Evolutionary conservation across 2,113 vertebrate species (phyloP).

Genomic region (Oxyura jamaicensis): DNA sequence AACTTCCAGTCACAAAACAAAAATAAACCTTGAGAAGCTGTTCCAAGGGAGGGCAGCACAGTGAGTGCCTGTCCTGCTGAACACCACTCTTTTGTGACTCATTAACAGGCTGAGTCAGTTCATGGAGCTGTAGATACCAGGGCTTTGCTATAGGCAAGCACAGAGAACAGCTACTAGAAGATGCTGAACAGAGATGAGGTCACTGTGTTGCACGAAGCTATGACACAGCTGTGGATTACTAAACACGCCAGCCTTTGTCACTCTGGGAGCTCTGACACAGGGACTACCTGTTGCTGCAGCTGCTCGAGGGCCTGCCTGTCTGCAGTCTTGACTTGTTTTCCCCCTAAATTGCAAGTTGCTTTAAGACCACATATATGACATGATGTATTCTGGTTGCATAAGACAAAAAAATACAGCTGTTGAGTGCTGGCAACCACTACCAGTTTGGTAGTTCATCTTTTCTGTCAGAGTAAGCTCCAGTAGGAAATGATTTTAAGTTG

Average conservation of each 20-base stretch:
- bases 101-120: background rate
- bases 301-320: background rate
- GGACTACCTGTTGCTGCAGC: background rate
- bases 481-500: background rate
- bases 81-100: conserved; percentile 27
- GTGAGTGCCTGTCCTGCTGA: background rate
- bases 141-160: background rate
- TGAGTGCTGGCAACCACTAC: background rate
- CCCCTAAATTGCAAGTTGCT: background rate
- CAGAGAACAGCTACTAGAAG: background rate
- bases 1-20: background rate
- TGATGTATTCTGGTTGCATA: background rate
- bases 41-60: background rate
- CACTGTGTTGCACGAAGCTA: background rate
- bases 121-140: conserved; percentile 19
- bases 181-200: conserved; percentile 13
- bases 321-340: background rate
- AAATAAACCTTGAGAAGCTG: background rate
- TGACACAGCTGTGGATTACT: background rate
- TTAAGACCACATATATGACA: background rate
- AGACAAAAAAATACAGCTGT: background rate
- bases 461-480: background rate
- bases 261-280: background rate
- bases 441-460: background rate
- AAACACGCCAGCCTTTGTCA: background rate